Evolutionary conservation across 2,797 vertebrate genomes (phyloP).

Genomic region (Enteromius unitaeniatus): DNA sequence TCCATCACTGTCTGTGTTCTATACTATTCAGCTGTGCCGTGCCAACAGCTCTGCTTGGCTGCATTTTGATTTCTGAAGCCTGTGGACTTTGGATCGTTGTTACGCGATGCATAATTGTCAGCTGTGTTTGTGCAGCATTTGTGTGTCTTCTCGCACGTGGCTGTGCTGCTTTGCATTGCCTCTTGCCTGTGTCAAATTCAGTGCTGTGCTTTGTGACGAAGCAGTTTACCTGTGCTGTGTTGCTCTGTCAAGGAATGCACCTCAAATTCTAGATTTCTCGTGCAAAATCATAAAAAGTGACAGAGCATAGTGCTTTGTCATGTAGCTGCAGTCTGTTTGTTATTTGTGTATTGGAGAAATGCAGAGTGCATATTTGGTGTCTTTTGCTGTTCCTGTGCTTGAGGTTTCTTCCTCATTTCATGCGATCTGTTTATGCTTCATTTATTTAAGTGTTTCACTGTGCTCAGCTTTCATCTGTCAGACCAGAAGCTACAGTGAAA

Average conservation of each 20-base stretch:
- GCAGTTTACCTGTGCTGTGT: constrained; percentile 3
- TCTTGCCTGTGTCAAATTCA: constrained; percentile 24
- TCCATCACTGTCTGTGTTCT: constrained; percentile 12
- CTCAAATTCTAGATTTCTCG: background rate
- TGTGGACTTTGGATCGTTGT: constrained; percentile 25
- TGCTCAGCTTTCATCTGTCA: background rate
- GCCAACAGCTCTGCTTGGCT: background rate
- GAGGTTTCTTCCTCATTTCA: background rate
- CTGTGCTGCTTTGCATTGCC: constrained; percentile 32
- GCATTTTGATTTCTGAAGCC: constrained; percentile 18
- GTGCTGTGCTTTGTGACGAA: constrained; percentile 26
- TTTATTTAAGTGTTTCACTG: background rate
- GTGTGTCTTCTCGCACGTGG: constrained; percentile 26
- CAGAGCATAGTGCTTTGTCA: background rate
- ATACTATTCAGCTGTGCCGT: constrained; percentile 7
- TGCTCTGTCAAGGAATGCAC: background rate
- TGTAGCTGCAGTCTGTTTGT: constrained; percentile 15
- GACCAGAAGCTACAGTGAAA: background rate
- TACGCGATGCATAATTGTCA: constrained; percentile 23
- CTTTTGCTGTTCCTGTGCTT: background rate
- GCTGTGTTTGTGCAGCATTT: constrained; percentile 45
- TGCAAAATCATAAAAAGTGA: background rate
- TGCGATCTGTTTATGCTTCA: background rate
- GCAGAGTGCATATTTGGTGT: background rate
- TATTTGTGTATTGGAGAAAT: constrained; percentile 23